Evolutionary conservation across 1,140 invertebrate species (phyloP), one percentile per base, ranked within the genome.

Genomic region (Cydia strobilella): DNA sequence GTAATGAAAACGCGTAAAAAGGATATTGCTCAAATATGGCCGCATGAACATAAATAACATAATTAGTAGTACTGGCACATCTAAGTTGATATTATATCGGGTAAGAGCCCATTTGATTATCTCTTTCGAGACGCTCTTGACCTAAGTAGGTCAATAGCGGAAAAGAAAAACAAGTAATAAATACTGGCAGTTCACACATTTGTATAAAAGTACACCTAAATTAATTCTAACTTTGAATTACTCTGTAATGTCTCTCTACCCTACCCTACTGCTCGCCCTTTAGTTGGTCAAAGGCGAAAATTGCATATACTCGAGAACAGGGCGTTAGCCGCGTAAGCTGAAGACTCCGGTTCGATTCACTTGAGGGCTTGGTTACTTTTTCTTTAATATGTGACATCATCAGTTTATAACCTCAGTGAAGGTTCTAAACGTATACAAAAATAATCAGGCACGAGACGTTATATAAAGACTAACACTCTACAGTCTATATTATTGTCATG

Each of bases 101-200:
- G 31, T 69, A 69, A 42, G n/a, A n/a, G 65, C n/a, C 65, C 65
- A 42, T 69, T 69, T 69, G 15, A 69, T 69, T 69, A 69, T 69
- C 65, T 66, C 63, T 18, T 39, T n/a, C 35, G 65, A n/a, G 65
- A 15, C 31, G 31, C 42, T 69, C 15, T 69, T 69, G 65, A 18
- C 27, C 25, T 27, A 42, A 69, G 65, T 69, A 42, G 65, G 65
- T 69, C 65, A 69, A 69, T 39, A 12, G n/a, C n/a, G 20, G 9
- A 1, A 7, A 59, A 23, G 54, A 59, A 9, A 59, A 59, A 1
- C 3, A 23, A 59, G 10, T 59, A 54, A 54, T 54, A 18, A 18
- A 59, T 20, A 59, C 54, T 23, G 9, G 13, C 15, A 51, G 5
- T 31, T 31, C 6, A 23, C 54, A 51, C 0, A n/a, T 51, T 51